phyloP scores from a whole-genome alignment of 2,797 vertebrate genomes.

The Mormyrus hasselquistii region DNA sequence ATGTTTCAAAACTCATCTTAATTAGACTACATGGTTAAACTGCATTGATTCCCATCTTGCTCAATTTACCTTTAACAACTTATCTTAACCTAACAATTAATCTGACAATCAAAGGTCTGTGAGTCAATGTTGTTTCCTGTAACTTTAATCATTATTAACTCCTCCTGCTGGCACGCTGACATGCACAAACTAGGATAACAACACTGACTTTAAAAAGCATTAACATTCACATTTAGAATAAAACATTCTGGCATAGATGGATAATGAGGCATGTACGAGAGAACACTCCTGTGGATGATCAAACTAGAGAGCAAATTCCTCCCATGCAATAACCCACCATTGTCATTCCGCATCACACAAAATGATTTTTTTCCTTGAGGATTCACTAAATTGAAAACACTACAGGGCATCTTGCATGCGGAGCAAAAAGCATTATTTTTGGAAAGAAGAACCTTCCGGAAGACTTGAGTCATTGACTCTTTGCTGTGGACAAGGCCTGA shows the following conservation, averaged over 20 bases:
- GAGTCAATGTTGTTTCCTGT: conserved; percentile 17
- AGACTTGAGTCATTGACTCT: not conserved
- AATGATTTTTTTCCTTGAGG: not conserved
- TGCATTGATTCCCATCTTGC: not conserved
- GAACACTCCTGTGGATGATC: not conserved
- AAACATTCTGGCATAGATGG: not conserved
- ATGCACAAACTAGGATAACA: not conserved
- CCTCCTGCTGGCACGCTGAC: not conserved
- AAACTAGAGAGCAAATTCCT: not conserved
- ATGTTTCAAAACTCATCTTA: not conserved
- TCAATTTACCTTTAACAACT: conserved; percentile 8
- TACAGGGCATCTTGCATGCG: not conserved
- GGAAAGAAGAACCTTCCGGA: not conserved
- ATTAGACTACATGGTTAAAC: not conserved
- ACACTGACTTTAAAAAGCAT: not conserved
- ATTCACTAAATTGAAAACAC: conserved; percentile 1
- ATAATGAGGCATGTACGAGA: not conserved
- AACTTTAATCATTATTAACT: conserved; percentile 31
- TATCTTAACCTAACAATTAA: not conserved
- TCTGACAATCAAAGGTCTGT: not conserved
- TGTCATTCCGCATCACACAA: not conserved
- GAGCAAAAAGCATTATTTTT: not conserved
- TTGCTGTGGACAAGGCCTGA: not conserved
- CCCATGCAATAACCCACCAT: not conserved
- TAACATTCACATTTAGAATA: not conserved